Evolutionary conservation across 2,797 vertebrate species (phyloP).

Genomic region (Leptodactylus fallax): DNA sequence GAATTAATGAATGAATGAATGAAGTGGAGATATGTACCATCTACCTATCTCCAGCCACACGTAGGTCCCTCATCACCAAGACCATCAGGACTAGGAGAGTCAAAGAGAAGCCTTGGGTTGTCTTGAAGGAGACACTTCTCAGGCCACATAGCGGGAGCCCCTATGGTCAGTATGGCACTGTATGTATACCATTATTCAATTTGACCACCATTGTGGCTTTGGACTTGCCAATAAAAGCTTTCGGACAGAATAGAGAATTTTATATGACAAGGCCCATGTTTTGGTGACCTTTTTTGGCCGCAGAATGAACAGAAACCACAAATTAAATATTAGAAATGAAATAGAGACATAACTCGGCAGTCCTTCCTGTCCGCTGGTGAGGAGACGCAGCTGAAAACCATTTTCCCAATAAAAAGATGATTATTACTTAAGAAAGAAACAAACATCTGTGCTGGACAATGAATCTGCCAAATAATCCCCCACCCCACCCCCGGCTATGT

Average conservation of each 20-base stretch:
- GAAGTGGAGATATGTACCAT: too few species aligned
- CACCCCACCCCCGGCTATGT: background rate
- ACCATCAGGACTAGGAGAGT: too few species aligned
- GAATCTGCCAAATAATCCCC: slow-evolving; percentile 50
- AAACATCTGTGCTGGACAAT: slow-evolving; percentile 61
- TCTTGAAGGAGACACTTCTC: too few species aligned
- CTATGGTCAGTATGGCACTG: too few species aligned
- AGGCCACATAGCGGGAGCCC: too few species aligned
- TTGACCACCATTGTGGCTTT: too few species aligned
- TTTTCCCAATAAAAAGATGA: slow-evolving; percentile 63
- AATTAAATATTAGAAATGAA: slow-evolving; percentile 43
- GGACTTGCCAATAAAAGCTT: background rate
- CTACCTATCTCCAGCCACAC: too few species aligned
- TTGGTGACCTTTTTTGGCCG: slow-evolving; percentile 44
- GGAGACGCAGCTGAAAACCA: slow-evolving; percentile 59
- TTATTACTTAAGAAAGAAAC: slow-evolving; percentile 59
- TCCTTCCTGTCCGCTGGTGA: slow-evolving; percentile 58
- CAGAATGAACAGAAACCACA: slow-evolving; percentile 44
- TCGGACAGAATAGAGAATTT: background rate
- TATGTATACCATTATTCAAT: too few species aligned
- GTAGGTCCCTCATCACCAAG: too few species aligned
- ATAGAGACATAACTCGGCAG: background rate
- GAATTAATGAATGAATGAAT: too few species aligned
- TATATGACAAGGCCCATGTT: background rate
- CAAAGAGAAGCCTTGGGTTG: too few species aligned